Conservation (phyloP, 2,113 vertebrate species). For the Coracopsis vasa region DNA sequence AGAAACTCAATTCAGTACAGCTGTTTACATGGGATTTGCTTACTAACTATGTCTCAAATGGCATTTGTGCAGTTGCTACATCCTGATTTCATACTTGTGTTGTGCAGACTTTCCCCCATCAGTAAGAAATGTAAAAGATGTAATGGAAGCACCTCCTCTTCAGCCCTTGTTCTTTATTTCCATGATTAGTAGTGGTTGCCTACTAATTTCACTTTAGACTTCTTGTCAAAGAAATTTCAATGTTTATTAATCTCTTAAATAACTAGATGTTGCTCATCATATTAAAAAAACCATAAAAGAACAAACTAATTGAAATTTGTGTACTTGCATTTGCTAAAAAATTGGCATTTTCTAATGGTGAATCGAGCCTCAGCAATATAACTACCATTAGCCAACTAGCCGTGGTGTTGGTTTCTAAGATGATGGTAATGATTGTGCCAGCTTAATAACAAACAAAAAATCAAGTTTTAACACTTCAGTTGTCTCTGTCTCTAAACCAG, state of each 20-base stretch:
- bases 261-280: not conserved
- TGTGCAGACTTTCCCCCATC: not conserved
- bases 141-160: not conserved
- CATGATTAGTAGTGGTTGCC: not conserved
- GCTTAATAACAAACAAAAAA: conserved; percentile 6
- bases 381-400: not conserved
- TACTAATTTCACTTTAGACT: not conserved
- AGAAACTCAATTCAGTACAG: not conserved
- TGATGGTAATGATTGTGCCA: conserved; percentile 43
- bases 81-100: not conserved
- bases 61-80: not conserved
- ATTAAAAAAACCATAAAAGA: not conserved
- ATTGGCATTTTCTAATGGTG: not conserved
- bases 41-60: not conserved
- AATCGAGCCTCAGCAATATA: not conserved
- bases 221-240: not conserved
- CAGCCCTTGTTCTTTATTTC: not conserved
- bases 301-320: not conserved
- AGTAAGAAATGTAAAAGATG: not conserved
- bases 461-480: conserved; percentile 60
- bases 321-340: not conserved
- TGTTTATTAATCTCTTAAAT: not conserved
- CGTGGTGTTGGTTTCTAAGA: conserved; percentile 33
- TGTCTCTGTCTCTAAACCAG: conserved; percentile 60
- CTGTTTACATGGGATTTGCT: not conserved